Evolutionary conservation across 2,113 vertebrate species (phyloP).

Genomic region (Octodon degus): DNA sequence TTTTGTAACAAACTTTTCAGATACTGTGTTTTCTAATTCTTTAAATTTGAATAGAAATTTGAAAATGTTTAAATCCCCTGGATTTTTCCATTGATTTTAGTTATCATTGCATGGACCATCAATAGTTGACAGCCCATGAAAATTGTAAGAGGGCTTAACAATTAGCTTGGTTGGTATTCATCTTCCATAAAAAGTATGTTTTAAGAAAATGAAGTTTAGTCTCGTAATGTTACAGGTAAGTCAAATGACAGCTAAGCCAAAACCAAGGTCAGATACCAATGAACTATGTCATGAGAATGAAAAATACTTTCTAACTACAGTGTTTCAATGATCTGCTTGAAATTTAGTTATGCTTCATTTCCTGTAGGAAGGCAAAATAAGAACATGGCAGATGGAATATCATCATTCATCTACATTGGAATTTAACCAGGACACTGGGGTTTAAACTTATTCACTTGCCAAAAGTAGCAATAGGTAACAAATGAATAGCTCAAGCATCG

Average conservation of each 20-base stretch:
- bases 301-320: slow-evolving; percentile 53
- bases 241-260: not conserved
- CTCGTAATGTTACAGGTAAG: not conserved
- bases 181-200: not conserved
- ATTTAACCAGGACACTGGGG: slow-evolving; percentile 63
- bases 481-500: not conserved
- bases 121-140: not conserved
- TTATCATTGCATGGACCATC: not conserved
- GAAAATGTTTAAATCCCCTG: not conserved
- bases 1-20: not conserved
- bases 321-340: slow-evolving; percentile 34
- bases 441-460: slow-evolving; percentile 60
- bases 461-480: slow-evolving; percentile 63
- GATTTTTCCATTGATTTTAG: not conserved
- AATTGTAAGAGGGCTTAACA: not conserved
- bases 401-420: slow-evolving; percentile 69
- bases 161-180: not conserved
- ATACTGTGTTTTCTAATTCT: slow-evolving; percentile 1
- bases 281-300: not conserved
- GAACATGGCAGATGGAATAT: slow-evolving; percentile 68
- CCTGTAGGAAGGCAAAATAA: slow-evolving; percentile 70
- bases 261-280: not conserved
- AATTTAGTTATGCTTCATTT: slow-evolving; percentile 52
- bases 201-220: not conserved
- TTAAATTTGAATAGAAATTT: not conserved